Base-by-base conservation (phyloP, 2,797 vertebrate genomes). In the Loriculus beryllinus region DNA sequence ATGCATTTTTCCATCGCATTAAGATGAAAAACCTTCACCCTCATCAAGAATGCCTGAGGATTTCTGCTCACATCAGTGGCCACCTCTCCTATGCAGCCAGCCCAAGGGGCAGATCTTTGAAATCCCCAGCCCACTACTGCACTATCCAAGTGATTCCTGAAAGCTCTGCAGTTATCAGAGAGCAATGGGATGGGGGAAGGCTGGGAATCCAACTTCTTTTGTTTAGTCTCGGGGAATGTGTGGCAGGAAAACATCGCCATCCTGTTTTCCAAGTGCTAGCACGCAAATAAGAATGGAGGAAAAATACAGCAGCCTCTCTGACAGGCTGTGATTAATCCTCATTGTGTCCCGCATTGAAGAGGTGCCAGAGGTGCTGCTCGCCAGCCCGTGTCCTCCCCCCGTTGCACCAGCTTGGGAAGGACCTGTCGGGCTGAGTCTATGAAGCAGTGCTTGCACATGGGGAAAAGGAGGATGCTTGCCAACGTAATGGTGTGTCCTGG, bases 191-290 rank as follows among this genome's bases (percentile, higher is more conserved):
- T 59, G 43, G 79, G 35, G 8, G 59, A 63, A 33, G 60, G 29
- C 79, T 96, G 96, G 93, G 92, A 96, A 82, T 35, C 54, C 85
- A 45, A 45, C 49, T 92, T 96, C 94, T 81, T 94, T 96, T 97
- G 96, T 97, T 97, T 97, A 97, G 97, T 97, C 95, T 97, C 42
- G 1, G 70, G 56, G 87, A 96, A 96, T 92, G 87, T 0, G 52
- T 10, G 23, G 92, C 96, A 94, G 94, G 96, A 97, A 97, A 95
- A 94, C 90, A 64, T 92, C 12, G 33, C 91, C 96, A 97, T 97
- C 95, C 95, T 97, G 96, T 97, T 97, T 97, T 96, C 67, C 88
- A 96, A 87, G 88, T 69, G 0, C 87, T 78, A 86, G 90, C 93
- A 94, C 94, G 80, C 96, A 95, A 94, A 95, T 91, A 94, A 90